Evolutionary conservation across 2,797 vertebrate genomes (phyloP).

Genomic region (Brotula barbata): DNA sequence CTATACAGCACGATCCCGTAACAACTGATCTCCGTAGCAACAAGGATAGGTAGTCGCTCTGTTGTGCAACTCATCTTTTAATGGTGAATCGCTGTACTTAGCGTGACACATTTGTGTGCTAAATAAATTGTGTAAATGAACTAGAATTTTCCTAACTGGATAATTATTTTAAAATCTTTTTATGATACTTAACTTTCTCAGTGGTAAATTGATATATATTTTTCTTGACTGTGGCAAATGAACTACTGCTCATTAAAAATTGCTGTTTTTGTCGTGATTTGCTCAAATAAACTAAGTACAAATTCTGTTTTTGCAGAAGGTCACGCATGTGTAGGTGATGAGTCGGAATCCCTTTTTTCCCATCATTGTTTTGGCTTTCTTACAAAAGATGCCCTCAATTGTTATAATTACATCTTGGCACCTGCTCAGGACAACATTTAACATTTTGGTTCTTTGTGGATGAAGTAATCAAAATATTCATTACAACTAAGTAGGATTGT

Average conservation of each 20-base stretch:
- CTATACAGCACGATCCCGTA: slow-evolving; percentile 92
- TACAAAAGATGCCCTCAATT: not conserved
- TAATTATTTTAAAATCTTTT: slow-evolving; percentile 59
- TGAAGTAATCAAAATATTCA: too few species aligned
- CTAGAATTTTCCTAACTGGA: slow-evolving; percentile 44
- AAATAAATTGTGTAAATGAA: slow-evolving; percentile 15
- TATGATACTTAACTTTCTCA: slow-evolving; percentile 45
- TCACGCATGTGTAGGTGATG: not conserved
- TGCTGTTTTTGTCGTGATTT: slow-evolving; percentile 49
- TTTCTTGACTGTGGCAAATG: slow-evolving; percentile 38
- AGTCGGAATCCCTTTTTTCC: slow-evolving; percentile 3
- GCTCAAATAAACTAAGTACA: slow-evolving; percentile 56
- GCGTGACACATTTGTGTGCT: slow-evolving; percentile 5
- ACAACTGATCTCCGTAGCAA: slow-evolving; percentile 89
- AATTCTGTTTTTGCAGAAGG: not conserved
- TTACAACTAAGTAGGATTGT: too few species aligned
- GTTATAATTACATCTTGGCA: too few species aligned
- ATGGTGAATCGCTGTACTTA: slow-evolving; percentile 24
- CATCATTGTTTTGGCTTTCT: not conserved
- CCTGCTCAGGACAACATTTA: too few species aligned
- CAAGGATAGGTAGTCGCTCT: slow-evolving; percentile 83
- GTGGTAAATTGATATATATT: slow-evolving; percentile 57
- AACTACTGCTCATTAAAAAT: slow-evolving; percentile 39
- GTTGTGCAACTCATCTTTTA: not conserved
- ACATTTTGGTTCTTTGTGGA: too few species aligned